phyloP scores from a whole-genome alignment of 2,797 vertebrate genomes.

The Macropus fuliginosus region DNA sequence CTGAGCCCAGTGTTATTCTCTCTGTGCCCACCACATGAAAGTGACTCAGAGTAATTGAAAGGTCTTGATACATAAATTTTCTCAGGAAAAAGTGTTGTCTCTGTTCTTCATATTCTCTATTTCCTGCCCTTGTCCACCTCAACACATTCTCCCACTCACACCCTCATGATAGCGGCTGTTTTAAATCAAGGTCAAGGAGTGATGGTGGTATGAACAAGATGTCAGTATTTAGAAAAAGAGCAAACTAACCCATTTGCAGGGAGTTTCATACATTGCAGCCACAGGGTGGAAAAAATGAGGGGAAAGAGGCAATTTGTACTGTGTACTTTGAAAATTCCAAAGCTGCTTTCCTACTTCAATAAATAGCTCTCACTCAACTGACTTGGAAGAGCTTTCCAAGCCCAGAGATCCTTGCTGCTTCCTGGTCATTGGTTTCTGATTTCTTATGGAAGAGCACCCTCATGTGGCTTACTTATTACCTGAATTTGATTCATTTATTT shows the following conservation, averaged over 20 bases:
- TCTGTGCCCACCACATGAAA: conserved; percentile 46
- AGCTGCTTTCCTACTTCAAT: conserved; percentile 53
- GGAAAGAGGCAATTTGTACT: conserved; percentile 48
- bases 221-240: conserved; percentile 55
- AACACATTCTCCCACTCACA: not conserved
- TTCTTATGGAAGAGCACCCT: conserved; percentile 67
- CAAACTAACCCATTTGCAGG: conserved; percentile 57
- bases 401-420: rapidly evolving
- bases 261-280: conserved; percentile 56
- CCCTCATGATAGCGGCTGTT: not conserved
- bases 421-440: not conserved
- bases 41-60: conserved; percentile 4
- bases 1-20: conserved; percentile 22
- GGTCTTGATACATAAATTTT: conserved; percentile 6
- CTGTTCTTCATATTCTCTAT: not conserved
- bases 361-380: conserved; percentile 34
- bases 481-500: not conserved
- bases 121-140: not conserved
- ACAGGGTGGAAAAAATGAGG: conserved; percentile 57
- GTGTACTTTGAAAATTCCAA: conserved; percentile 30
- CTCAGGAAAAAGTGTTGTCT: conserved; percentile 32
- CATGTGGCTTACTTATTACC: conserved; percentile 39
- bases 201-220: not conserved
- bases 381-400: not conserved
- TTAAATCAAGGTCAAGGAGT: conserved; percentile 31